A percentile compares a stretch with the other conserved stretches of the same genome.
phyloP scores from a whole-genome alignment of 2,113 vertebrate genomes.

The Axis porcinus region DNA sequence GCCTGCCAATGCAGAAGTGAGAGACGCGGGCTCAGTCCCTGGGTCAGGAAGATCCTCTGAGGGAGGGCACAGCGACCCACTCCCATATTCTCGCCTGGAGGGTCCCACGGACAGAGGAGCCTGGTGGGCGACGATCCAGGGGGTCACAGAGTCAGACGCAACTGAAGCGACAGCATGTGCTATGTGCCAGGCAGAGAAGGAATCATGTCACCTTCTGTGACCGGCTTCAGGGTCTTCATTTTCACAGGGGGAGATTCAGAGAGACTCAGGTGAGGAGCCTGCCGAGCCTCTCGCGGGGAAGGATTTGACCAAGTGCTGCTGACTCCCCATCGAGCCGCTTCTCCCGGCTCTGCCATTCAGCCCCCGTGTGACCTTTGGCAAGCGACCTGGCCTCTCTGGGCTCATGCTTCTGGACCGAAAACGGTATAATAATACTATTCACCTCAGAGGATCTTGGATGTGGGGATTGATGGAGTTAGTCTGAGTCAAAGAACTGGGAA shows the following conservation, averaged over 20 bases:
- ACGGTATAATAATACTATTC: not conserved
- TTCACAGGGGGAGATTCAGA: not conserved
- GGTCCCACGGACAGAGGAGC: not conserved
- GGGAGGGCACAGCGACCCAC: not conserved
- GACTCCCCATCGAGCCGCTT: not conserved
- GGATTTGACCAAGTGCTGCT: not conserved
- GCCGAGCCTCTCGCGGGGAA: not conserved
- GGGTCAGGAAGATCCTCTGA: not conserved
- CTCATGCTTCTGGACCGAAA: not conserved
- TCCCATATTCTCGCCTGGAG: not conserved
- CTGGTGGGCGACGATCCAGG: not conserved
- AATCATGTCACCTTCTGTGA: not conserved
- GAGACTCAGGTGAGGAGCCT: fast-evolving
- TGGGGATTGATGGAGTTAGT: not conserved
- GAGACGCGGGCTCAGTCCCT: not conserved
- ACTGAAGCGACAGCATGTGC: not conserved
- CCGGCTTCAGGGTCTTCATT: not conserved
- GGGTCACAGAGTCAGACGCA: not conserved
- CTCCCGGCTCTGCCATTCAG: not conserved
- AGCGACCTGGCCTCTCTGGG: not conserved
- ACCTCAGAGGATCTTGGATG: not conserved
- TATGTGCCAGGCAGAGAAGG: not conserved
- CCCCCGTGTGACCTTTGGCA: not conserved
- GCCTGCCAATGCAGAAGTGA: not conserved
- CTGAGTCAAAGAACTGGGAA: not conserved